Percentiles rank a stretch among this genome's conserved stretches.
Conservation (phyloP, 1,140 invertebrate species). For the Drosophila malerkotliana region DNA sequence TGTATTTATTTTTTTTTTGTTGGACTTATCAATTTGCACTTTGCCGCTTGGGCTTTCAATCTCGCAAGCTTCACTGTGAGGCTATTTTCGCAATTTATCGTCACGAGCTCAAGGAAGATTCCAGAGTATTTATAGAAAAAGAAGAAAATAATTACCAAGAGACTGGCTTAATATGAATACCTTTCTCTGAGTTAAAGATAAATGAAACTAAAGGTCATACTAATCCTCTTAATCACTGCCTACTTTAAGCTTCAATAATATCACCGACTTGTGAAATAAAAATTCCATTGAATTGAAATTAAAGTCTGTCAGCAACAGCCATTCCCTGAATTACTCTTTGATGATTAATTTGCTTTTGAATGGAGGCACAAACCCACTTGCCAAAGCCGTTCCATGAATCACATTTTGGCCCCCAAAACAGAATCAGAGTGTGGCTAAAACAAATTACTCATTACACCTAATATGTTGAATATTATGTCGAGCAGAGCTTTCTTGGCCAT, state of each 20-base stretch:
- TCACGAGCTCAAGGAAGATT: background rate
- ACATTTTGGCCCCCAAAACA: conserved; percentile 11
- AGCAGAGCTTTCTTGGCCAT: conserved; percentile 18
- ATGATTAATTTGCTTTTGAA: conserved; percentile 32
- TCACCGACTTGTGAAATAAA: conserved; percentile 11
- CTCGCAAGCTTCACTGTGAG: background rate
- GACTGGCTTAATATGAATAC: background rate
- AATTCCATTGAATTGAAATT: background rate
- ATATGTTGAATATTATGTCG: conserved; percentile 40
- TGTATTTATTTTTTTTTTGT: conserved; percentile 3
- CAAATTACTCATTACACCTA: conserved; percentile 56
- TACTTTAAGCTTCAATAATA: background rate
- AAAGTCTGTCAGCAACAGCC: conserved; percentile 7
- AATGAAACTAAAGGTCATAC: background rate
- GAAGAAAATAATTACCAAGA: background rate
- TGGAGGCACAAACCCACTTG: conserved; percentile 9
- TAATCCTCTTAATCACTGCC: background rate
- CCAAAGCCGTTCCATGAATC: conserved; percentile 40
- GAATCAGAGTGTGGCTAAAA: conserved; percentile 28
- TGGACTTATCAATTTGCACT: conserved; percentile 55
- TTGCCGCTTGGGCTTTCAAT: conserved; percentile 14
- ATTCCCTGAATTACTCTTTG: conserved; percentile 15
- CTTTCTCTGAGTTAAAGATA: background rate
- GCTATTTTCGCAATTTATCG: conserved; percentile 24
- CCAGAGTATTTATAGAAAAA: conserved; percentile 15